Conservation (phyloP, 2,888 invertebrate species). For the Ecdyonurus torrentis region DNA sequence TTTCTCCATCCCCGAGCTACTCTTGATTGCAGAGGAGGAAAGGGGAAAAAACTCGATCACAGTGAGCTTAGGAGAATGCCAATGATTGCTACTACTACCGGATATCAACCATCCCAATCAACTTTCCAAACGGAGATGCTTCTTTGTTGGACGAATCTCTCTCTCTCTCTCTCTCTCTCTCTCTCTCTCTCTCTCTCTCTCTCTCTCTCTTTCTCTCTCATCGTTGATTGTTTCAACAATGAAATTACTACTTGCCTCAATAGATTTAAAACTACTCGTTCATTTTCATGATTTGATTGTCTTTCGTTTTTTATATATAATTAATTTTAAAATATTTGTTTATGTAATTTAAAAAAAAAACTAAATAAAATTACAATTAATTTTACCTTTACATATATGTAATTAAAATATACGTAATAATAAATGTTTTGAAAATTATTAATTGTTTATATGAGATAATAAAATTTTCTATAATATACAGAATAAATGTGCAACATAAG, state of each 20-base stretch:
- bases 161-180: too few relatives aligned
- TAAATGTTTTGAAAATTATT: too few relatives aligned
- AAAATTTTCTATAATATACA: too few relatives aligned
- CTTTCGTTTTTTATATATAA: not conserved
- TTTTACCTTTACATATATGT: too few relatives aligned
- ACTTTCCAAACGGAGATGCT: not conserved
- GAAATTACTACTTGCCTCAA: not conserved
- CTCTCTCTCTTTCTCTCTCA: not conserved
- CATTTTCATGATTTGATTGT: not conserved
- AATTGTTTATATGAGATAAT: too few relatives aligned
- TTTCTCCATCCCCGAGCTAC: not conserved
- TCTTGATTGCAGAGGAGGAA: not conserved
- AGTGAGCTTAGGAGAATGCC: constrained; percentile 2
- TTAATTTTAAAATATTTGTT: too few relatives aligned
- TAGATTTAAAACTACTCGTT: not conserved
- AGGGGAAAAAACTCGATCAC: constrained; percentile 1
- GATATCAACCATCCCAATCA: constrained; percentile 2
- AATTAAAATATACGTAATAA: too few relatives aligned
- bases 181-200: not conserved
- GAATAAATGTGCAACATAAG: too few relatives aligned
- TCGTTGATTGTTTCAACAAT: not conserved
- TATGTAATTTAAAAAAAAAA: too few relatives aligned
- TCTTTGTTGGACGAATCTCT: not conserved
- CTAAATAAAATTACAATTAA: too few relatives aligned
- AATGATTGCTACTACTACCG: constrained; percentile 1